These are phyloP conservation scores for Nephrotoma flavescens DNA, from an alignment of 2,888 invertebrate species.

Conservation along the genomic window DNA sequence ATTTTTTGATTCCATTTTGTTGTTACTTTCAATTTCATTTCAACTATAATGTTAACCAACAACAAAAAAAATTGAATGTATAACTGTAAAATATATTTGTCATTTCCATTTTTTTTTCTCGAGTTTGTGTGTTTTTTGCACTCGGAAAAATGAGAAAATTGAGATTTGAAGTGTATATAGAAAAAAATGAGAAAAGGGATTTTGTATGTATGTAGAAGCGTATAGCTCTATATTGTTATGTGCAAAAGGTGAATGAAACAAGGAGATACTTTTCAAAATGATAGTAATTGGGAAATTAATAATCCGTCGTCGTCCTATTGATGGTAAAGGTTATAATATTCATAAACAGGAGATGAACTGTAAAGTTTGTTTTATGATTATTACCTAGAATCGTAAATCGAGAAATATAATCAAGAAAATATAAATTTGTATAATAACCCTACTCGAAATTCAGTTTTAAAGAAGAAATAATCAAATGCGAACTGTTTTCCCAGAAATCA, in stretches of 20 bases:
- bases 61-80: not conserved
- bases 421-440: no score
- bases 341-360: not conserved
- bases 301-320: not conserved
- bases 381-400: no score
- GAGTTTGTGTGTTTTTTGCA: not conserved
- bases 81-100: not conserved
- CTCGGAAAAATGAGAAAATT: not conserved
- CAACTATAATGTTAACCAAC: not conserved
- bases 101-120: not conserved
- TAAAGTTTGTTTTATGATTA: no score
- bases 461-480: no score
- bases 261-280: not conserved
- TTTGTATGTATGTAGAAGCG: not conserved
- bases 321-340: not conserved
- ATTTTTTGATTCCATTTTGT: not conserved
- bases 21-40: not conserved
- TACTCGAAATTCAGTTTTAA: no score
- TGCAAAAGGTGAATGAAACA: not conserved
- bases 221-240: not conserved
- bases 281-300: not conserved
- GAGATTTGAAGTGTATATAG: not conserved
- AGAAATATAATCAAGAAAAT: no score
- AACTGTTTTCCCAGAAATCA: no score
- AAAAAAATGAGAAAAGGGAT: not conserved